Evolutionary conservation across 2,113 vertebrate species (phyloP).

Genomic region (Echinops telfairi): DNA sequence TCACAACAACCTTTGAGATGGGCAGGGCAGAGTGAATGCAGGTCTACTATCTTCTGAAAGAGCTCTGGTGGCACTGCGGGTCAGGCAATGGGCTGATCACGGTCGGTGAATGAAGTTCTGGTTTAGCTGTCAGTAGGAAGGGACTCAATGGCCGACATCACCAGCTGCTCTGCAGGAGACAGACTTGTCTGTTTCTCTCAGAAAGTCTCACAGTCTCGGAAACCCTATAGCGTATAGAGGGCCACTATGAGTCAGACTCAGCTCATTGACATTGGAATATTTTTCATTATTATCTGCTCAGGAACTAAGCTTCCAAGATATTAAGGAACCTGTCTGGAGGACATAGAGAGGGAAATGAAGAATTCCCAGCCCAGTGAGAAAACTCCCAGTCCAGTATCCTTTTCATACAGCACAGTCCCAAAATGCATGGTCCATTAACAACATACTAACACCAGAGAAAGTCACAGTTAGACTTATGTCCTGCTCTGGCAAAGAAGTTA

Average conservation of each 20-base stretch:
- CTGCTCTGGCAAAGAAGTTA: constrained; percentile 45
- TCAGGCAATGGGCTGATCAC: too few species aligned
- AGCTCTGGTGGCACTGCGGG: too few species aligned
- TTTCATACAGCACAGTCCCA: background rate
- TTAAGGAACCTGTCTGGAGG: background rate
- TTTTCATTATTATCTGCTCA: background rate
- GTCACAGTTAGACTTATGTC: constrained; percentile 3
- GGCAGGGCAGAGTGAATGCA: background rate
- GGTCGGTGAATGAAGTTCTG: too few species aligned
- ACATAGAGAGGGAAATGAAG: background rate
- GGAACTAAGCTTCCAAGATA: background rate
- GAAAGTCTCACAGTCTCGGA: too few species aligned
- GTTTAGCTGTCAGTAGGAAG: too few species aligned
- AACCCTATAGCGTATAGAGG: too few species aligned
- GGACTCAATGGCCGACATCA: too few species aligned
- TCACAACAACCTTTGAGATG: background rate
- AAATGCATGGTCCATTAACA: background rate
- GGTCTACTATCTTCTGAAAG: too few species aligned
- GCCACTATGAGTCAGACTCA: background rate
- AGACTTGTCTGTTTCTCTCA: too few species aligned
- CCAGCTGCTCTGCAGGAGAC: too few species aligned
- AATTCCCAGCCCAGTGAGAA: background rate
- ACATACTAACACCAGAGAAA: constrained; percentile 13
- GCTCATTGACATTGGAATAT: too few species aligned
- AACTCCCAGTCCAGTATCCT: background rate